Conservation (phyloP, 2,888 invertebrate species). For the Biston betularia region DNA sequence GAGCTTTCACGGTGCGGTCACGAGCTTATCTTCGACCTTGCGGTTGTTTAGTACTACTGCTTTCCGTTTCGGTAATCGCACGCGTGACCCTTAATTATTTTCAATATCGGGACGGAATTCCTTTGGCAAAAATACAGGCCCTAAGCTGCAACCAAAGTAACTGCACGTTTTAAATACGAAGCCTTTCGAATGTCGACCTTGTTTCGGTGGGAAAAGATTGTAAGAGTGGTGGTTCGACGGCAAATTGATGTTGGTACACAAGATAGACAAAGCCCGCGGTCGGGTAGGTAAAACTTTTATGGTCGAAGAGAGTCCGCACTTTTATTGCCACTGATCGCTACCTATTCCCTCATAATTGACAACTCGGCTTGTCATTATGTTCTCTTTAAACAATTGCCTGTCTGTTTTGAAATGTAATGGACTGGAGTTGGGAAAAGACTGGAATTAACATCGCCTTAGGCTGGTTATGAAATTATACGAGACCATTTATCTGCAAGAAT, state of each 20-base stretch:
- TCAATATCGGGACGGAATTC: constrained; percentile 37
- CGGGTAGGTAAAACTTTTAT: constrained; percentile 81
- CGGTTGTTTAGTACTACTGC: constrained; percentile 11
- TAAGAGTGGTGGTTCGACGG: constrained; percentile 28
- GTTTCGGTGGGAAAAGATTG: constrained; percentile 53
- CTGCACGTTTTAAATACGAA: neutral
- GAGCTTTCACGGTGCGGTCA: constrained; percentile 43
- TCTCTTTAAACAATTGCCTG: constrained; percentile 75
- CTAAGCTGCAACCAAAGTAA: constrained; percentile 1
- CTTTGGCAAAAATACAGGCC: constrained; percentile 35
- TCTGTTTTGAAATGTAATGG: constrained; percentile 47
- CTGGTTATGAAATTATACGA: constrained; percentile 12
- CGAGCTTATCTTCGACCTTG: constrained; percentile 22
- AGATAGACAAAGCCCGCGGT: constrained; percentile 73
- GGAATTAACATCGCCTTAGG: constrained; percentile 13
- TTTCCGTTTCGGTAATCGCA: constrained; percentile 14
- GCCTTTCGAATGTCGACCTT: constrained; percentile 58
- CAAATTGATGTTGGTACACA: constrained; percentile 52
- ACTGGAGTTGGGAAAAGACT: constrained; percentile 10
- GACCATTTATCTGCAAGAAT: neutral
- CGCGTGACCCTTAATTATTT: constrained; percentile 36
- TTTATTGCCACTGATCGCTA: constrained; percentile 84
- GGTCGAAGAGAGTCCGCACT: constrained; percentile 79
- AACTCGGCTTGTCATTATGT: constrained; percentile 80
- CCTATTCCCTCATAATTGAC: constrained; percentile 85